Base-by-base conservation (phyloP, 2,113 vertebrate species). In the Gavialis gangeticus region DNA sequence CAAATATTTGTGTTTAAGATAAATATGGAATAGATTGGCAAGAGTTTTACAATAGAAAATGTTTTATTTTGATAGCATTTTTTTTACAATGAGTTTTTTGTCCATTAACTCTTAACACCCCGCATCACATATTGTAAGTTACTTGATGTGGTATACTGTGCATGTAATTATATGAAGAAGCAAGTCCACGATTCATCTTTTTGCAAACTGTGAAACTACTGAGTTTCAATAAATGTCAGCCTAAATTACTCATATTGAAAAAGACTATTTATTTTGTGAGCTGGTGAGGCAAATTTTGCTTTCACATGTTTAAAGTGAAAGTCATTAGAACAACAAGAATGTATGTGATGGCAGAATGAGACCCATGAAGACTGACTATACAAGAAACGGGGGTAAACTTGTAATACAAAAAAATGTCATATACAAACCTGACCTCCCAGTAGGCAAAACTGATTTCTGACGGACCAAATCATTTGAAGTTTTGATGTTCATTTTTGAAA, bases 231-330 rank as follows among this genome's bases (percentile, higher is more conserved):
- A 55, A 46, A 5, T 0, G 1, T 1, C 37, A 22, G 34, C 12
- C 1, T 18, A 6, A 83, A 75, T 27, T 30, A 37, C 4, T 75
- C 24, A 30, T 66, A 66, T 21, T 22, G 19, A 57, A 69, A 79
- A 3, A 0, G 24, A 58, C 34, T 12, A 13, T 11, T 28, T 30
- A n/a, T 27, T 88, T 30, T 10, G 46, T 27, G 24, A 76, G 5
- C 27, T 2, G 3, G 78, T 60, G 75, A 57, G n/a, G 25, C 71
- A 73, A 14, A 19, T 16, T 27, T 46, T 2, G 46, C 79, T 64
- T 27, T 37, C 15, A 19, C 5, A 3, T 4, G 5, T 0, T 58
- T 3, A 17, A 5, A 10, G 46, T 17, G 19, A 46, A 28, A 60
- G 34, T 13, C 81, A 28, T 87, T 84, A 16, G 15, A n/a, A 60